Percentiles rank a stretch among this genome's conserved stretches.
Conservation (phyloP, 2,113 vertebrate genomes). For the Oryzias woworae region DNA sequence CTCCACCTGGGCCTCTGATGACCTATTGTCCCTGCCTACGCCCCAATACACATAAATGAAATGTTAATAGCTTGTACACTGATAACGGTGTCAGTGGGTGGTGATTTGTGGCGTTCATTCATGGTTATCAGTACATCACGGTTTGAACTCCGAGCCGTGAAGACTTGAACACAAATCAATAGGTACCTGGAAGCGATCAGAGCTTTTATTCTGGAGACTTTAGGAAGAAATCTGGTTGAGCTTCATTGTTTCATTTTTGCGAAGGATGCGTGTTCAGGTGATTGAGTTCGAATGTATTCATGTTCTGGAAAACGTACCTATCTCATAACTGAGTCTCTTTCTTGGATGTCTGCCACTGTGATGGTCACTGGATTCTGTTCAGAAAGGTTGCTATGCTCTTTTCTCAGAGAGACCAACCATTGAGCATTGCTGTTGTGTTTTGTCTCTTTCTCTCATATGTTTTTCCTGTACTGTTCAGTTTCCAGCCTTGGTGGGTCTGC, state of each 20-base stretch:
- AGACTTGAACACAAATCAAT: conserved; percentile 29
- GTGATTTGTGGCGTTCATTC: conserved; percentile 43
- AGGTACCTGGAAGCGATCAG: conserved; percentile 20
- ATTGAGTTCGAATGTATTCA: too few species aligned
- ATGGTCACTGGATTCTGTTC: too few species aligned
- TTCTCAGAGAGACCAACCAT: too few species aligned
- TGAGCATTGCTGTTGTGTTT: too few species aligned
- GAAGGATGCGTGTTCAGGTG: too few species aligned
- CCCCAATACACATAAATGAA: conserved; percentile 55
- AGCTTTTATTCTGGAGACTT: conserved; percentile 15
- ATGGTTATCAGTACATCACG: conserved; percentile 44
- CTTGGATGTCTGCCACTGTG: too few species aligned
- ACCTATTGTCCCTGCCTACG: conserved; percentile 43
- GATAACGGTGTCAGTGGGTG: conserved; percentile 35
- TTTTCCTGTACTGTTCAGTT: too few species aligned
- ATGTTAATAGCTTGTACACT: conserved; percentile 45
- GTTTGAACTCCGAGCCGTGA: conserved; percentile 17
- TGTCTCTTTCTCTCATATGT: too few species aligned
- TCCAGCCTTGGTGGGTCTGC: too few species aligned
- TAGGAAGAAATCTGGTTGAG: conserved; percentile 27
- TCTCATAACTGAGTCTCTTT: too few species aligned
- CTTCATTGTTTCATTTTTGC: conserved; percentile 22
- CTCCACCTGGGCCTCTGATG: conserved; percentile 55
- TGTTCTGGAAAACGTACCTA: too few species aligned
- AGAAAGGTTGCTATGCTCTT: too few species aligned